These are phyloP conservation scores for Tolypeutes matacus DNA, from an alignment of 2,797 vertebrate species.

Conservation along the genomic window DNA sequence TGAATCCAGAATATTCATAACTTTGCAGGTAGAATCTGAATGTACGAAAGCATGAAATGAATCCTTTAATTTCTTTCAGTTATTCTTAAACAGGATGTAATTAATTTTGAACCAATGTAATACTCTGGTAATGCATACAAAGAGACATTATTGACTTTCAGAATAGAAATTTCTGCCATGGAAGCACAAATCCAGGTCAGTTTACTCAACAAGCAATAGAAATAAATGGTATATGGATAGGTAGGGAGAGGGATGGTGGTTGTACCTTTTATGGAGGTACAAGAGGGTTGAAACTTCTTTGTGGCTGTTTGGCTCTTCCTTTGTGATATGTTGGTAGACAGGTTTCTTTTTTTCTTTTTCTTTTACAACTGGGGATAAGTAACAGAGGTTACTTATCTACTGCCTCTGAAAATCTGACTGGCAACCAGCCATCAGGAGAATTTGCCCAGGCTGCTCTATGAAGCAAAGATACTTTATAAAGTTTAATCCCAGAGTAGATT, in stretches of 20 bases:
- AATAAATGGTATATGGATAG: background rate
- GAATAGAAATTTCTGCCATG: background rate
- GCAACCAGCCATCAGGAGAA: background rate
- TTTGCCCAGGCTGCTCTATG: background rate
- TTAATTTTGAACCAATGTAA: background rate
- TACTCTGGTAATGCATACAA: background rate
- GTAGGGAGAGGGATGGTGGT: background rate
- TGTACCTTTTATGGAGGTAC: background rate
- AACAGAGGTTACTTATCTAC: background rate
- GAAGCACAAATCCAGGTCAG: conserved; percentile 1
- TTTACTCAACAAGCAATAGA: background rate
- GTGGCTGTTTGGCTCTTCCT: background rate
- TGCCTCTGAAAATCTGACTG: background rate
- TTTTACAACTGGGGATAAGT: background rate
- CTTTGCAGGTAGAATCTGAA: background rate
- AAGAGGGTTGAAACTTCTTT: background rate
- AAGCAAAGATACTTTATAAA: background rate
- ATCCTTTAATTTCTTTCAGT: background rate
- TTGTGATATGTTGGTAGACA: background rate
- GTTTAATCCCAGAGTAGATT: background rate
- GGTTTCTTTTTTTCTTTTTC: too few relatives aligned
- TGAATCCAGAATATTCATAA: background rate
- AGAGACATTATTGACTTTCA: background rate
- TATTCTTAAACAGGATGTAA: background rate
- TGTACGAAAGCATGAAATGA: background rate